Conservation (phyloP, 2,888 invertebrate species). For the Aethes cnicana region DNA sequence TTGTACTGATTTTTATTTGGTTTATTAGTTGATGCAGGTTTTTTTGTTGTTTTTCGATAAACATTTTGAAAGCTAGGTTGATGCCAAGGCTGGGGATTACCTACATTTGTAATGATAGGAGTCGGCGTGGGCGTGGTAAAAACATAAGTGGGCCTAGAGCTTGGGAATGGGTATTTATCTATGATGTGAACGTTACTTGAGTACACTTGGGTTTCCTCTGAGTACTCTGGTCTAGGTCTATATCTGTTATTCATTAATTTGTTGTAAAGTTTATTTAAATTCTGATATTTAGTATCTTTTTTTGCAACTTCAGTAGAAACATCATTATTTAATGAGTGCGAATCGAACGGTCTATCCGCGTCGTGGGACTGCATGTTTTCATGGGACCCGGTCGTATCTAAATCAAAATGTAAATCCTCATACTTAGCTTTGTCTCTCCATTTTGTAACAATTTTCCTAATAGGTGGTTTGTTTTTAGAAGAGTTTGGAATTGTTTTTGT, state of each 20-base stretch:
- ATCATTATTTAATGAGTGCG: slow-evolving; percentile 33
- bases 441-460: slow-evolving; percentile 75
- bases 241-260: slow-evolving; percentile 46
- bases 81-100: slow-evolving; percentile 65
- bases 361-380: slow-evolving; percentile 36
- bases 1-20: slow-evolving; percentile 55
- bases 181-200: slow-evolving; percentile 59
- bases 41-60: slow-evolving; percentile 52
- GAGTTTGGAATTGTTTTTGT: slow-evolving; percentile 26
- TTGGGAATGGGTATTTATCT: slow-evolving; percentile 47
- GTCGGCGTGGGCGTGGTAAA: slow-evolving; percentile 61
- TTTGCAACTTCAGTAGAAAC: slow-evolving; percentile 38
- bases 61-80: slow-evolving; percentile 33
- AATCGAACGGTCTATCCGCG: too few species aligned
- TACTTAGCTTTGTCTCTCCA: slow-evolving; percentile 77
- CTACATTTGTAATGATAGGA: slow-evolving; percentile 73
- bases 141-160: slow-evolving; percentile 55
- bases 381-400: slow-evolving; percentile 52
- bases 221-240: slow-evolving; percentile 51
- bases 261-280: slow-evolving; percentile 44
- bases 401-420: slow-evolving; percentile 68
- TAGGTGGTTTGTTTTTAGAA: slow-evolving; percentile 54
- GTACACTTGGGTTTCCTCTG: slow-evolving; percentile 56
- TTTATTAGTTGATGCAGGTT: slow-evolving; percentile 55
- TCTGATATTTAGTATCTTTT: slow-evolving; percentile 39